Conservation (phyloP, 2,113 vertebrate species). For the Suncus etruscus region DNA sequence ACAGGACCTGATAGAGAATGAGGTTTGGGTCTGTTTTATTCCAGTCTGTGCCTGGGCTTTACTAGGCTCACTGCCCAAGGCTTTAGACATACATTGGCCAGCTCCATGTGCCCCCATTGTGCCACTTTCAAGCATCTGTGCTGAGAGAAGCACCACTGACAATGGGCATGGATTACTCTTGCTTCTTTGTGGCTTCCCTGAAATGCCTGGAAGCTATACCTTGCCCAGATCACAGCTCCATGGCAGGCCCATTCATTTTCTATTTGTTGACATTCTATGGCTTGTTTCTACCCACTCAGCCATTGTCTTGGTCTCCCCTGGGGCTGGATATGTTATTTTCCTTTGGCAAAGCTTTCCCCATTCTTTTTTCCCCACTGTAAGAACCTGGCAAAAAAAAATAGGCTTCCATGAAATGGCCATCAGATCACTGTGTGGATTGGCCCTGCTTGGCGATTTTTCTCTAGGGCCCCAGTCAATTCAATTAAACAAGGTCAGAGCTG, state of each 20-base stretch:
- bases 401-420: conserved; percentile 34
- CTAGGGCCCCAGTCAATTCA: conserved; percentile 52
- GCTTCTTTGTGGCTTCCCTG: conserved; percentile 11
- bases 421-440: conserved; percentile 55
- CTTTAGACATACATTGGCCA: background rate
- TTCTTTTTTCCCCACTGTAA: conserved; percentile 40
- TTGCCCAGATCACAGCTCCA: conserved; percentile 53
- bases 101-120: fast-evolving
- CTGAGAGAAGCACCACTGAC: background rate
- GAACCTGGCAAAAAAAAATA: conserved; percentile 32
- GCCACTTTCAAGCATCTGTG: background rate
- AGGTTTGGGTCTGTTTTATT: too few species aligned
- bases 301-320: conserved; percentile 65
- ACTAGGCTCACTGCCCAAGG: fast-evolving
- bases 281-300: conserved; percentile 54
- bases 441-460: conserved; percentile 44
- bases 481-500: conserved; percentile 54
- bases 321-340: conserved; percentile 40
- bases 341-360: conserved; percentile 66
- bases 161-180: background rate
- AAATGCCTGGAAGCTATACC: conserved; percentile 67
- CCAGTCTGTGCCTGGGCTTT: background rate
- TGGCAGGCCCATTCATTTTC: conserved; percentile 74
- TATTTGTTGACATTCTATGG: conserved; percentile 60
- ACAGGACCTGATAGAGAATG: background rate